Base-by-base conservation (phyloP, 1,140 invertebrate species). In the Drosophila tristis region DNA sequence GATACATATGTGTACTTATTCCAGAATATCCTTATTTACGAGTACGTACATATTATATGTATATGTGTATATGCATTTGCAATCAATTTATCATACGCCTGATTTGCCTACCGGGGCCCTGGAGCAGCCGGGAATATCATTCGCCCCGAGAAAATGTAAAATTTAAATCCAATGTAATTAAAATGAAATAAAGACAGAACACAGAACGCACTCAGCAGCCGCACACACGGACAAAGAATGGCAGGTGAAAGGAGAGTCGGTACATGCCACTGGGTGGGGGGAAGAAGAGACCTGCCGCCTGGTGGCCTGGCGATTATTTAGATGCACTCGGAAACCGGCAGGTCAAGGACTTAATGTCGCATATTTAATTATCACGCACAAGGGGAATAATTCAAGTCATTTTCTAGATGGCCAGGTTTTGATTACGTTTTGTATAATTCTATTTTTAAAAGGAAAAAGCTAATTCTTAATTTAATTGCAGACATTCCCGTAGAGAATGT, bases 61-160 rank as follows among this genome's bases (percentile, higher is more conserved):
- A 16, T 16, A 20, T 20, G 20, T 1, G 23, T 58, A 47, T 61
- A 31, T 84, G 45, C 70, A 20, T 72, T 82, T 70, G 71, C 65
- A 84, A 84, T 84, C 80, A 85, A 84, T 84, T 85, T 84, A 84
- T 84, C 71, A 84, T 84, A 72, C 62, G 80, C 66, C 75, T 80
- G 80, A 84, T 84, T 84, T 84, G 76, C 59, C 74, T 60, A 56
- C 60, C 49, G 23, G 49, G 57, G 70, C 44, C 58, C 51, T 15
- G 66, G 57, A 55, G 50, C 70, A 59, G 51, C 23, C 15, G 39
- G 43, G 43, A 26, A 39, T 48, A 55, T 31, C 56, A 68, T 48
- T 49, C 31, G 44, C 67, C 44, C 45, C 53, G 13, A 58, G 67
- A 47, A 43, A 47, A 62, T 79, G 53, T 29, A 50, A 54, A 65